Evolutionary conservation across 2,113 vertebrate genomes (phyloP).

Genomic region (Nesoenas mayeri): DNA sequence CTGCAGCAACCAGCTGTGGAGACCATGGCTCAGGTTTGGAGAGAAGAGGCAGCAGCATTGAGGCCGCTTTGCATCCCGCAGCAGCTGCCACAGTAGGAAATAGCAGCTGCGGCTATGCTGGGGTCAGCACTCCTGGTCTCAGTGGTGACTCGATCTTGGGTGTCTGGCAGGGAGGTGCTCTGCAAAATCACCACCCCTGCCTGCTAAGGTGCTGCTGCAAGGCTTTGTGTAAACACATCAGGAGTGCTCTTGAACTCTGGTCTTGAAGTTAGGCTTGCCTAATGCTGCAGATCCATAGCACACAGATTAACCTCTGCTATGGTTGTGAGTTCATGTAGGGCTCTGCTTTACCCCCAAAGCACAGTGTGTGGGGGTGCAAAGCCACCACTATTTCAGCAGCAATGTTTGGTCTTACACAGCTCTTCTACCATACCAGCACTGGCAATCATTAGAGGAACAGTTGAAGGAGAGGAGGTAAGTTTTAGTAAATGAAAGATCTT

Average conservation of each 20-base stretch:
- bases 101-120: rapidly evolving
- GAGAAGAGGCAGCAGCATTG: not conserved
- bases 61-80: not conserved
- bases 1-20: not conserved
- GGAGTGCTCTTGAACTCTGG: not conserved
- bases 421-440: not conserved
- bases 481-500: not conserved
- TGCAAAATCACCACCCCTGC: not conserved
- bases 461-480: not conserved
- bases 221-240: not conserved
- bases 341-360: not conserved
- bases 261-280: not conserved
- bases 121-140: not conserved
- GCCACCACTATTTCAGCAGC: not conserved
- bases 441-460: not conserved
- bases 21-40: not conserved
- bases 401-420: not conserved
- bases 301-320: not conserved
- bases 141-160: not conserved
- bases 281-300: rapidly evolving
- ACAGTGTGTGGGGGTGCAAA: not conserved
- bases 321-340: not conserved
- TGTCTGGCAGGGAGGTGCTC: not conserved
- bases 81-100: rapidly evolving
- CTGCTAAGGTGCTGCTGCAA: not conserved